Percentiles rank a stretch among this genome's conserved stretches.
Evolutionary conservation across 2,797 vertebrate genomes (phyloP).

Genomic region (Argya squamiceps): DNA sequence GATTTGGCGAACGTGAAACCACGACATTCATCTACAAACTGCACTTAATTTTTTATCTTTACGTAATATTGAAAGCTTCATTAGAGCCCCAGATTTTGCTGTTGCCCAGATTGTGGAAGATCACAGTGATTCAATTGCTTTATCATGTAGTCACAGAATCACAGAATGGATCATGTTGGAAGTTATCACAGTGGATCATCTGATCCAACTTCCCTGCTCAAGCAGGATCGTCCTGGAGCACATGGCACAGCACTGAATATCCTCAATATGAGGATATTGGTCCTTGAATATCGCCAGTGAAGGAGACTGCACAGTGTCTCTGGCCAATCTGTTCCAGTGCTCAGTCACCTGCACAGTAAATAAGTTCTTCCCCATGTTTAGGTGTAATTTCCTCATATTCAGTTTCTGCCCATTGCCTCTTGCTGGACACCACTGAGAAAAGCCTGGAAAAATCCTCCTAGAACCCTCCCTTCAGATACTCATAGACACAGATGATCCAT

Average conservation of each 20-base stretch:
- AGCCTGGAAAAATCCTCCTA: not conserved
- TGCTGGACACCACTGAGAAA: not conserved
- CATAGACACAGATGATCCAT: rapidly evolving
- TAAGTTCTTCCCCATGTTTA: not conserved
- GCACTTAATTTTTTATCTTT: not conserved
- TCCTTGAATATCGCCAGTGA: not conserved
- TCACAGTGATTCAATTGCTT: not conserved
- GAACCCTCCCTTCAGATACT: not conserved
- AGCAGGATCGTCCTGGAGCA: not conserved
- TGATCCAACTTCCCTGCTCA: not conserved
- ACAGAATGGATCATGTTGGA: not conserved
- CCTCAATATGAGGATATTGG: too few species aligned
- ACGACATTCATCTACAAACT: not conserved
- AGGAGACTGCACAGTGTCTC: rapidly evolving
- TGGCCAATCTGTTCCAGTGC: not conserved
- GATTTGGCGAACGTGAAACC: too few species aligned
- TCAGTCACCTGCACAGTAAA: not conserved
- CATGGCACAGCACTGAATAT: rapidly evolving
- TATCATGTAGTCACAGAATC: not conserved
- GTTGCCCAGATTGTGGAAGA: not conserved
- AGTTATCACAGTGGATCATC: not conserved
- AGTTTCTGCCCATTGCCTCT: not conserved
- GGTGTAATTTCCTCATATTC: not conserved
- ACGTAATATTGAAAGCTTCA: not conserved
- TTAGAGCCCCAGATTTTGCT: not conserved